Conservation (phyloP, 2,888 invertebrate species). For the Mechanitis messenoides region DNA sequence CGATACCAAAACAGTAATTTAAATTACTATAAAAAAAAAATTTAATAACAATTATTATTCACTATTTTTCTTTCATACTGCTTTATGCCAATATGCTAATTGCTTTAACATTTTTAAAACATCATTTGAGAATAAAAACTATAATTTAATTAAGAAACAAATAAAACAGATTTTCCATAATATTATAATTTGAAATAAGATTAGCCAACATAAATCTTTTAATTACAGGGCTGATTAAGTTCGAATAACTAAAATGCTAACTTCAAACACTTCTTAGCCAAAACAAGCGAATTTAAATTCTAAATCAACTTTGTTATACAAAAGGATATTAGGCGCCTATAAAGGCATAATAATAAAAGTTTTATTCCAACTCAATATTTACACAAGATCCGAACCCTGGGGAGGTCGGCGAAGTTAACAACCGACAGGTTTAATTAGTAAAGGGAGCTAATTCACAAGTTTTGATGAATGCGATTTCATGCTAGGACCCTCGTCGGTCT, state of each 20-base stretch:
- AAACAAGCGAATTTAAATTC: slow-evolving; percentile 36
- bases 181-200: too few relatives aligned
- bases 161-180: too few relatives aligned
- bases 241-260: slow-evolving; percentile 14
- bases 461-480: slow-evolving; percentile 74
- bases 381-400: slow-evolving; percentile 48
- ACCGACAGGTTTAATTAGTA: slow-evolving; percentile 71
- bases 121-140: too few relatives aligned
- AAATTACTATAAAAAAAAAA: too few relatives aligned
- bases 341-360: slow-evolving; percentile 61
- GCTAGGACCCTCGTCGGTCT: slow-evolving; percentile 43
- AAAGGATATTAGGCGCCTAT: slow-evolving; percentile 47
- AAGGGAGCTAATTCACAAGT: slow-evolving; percentile 68
- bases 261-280: slow-evolving; percentile 14
- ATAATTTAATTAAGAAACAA: too few relatives aligned
- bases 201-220: neutral
- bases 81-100: too few relatives aligned
- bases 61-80: too few relatives aligned
- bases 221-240: neutral
- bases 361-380: slow-evolving; percentile 67
- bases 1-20: too few relatives aligned
- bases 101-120: too few relatives aligned
- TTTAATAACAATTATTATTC: too few relatives aligned
- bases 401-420: slow-evolving; percentile 49
- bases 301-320: slow-evolving; percentile 37